These are phyloP conservation scores for Alexandromys fortis DNA, from an alignment of 2,113 vertebrate genomes.

Conservation along the genomic window DNA sequence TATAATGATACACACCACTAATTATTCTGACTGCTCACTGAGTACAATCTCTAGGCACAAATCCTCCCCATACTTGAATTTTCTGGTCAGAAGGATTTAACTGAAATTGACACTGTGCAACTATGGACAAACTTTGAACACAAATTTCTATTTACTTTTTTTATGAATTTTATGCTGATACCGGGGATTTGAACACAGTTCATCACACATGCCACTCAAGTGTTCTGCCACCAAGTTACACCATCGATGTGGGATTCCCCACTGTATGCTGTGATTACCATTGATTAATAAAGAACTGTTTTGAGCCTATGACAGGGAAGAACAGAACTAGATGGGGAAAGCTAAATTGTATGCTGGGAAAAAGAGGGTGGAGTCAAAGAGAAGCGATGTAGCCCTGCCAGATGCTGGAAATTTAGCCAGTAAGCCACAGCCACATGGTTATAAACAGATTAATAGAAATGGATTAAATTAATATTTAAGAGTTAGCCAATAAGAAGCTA, in stretches of 20 bases:
- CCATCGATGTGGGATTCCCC: neutral
- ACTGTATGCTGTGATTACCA: no score
- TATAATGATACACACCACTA: neutral
- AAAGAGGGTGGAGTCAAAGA: no score
- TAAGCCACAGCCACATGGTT: no score
- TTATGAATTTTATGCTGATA: neutral
- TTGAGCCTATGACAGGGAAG: no score
- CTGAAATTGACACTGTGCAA: accelerated
- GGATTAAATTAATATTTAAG: no score
- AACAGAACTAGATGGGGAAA: no score
- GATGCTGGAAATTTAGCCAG: no score
- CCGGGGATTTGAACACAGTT: neutral
- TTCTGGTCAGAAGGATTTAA: neutral
- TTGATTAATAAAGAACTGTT: no score
- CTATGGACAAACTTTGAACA: neutral
- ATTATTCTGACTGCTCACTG: neutral
- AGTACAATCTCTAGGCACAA: neutral
- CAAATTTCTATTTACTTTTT: neutral
- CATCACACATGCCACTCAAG: neutral
- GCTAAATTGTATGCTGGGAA: no score
- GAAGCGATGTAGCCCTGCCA: no score
- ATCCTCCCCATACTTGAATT: neutral
- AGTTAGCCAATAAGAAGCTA: no score
- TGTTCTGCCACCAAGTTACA: neutral
- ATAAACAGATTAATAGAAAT: no score